Conservation (phyloP, 1,140 invertebrate genomes). For the Trichoplusia ni region DNA sequence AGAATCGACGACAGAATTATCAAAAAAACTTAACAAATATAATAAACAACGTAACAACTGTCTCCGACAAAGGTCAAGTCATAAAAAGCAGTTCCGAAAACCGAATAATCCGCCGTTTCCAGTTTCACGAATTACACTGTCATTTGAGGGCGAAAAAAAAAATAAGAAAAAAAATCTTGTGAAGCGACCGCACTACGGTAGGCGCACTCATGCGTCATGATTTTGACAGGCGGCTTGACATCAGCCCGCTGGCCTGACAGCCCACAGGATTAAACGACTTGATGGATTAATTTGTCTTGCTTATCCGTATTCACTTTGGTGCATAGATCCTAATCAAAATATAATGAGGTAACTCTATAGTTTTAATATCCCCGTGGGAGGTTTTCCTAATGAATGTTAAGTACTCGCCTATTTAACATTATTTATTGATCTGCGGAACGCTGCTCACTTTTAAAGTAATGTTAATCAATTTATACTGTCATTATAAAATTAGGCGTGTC, state of each 20-base stretch:
- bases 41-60: background rate
- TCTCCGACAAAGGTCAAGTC: slow-evolving; percentile 29
- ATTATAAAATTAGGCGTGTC: background rate
- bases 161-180: slow-evolving; percentile 37
- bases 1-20: background rate
- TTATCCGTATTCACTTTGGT: slow-evolving; percentile 45
- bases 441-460: background rate
- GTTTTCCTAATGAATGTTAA: background rate
- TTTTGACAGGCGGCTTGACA: slow-evolving; percentile 64
- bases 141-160: slow-evolving; percentile 28
- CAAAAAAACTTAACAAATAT: background rate
- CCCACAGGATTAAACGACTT: slow-evolving; percentile 63
- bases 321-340: slow-evolving; percentile 45
- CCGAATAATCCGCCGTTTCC: slow-evolving; percentile 50
- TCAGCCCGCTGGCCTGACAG: slow-evolving; percentile 40
- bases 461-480: background rate
- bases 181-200: slow-evolving; percentile 50
- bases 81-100: slow-evolving; percentile 41
- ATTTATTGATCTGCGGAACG: no score
- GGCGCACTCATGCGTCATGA: slow-evolving; percentile 71
- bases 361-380: slow-evolving; percentile 6
- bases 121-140: slow-evolving; percentile 55
- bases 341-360: slow-evolving; percentile 45
- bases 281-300: slow-evolving; percentile 74
- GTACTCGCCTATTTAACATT: background rate